Conservation (phyloP, 2,113 vertebrate genomes). For the Benitochromis conjunctus region DNA sequence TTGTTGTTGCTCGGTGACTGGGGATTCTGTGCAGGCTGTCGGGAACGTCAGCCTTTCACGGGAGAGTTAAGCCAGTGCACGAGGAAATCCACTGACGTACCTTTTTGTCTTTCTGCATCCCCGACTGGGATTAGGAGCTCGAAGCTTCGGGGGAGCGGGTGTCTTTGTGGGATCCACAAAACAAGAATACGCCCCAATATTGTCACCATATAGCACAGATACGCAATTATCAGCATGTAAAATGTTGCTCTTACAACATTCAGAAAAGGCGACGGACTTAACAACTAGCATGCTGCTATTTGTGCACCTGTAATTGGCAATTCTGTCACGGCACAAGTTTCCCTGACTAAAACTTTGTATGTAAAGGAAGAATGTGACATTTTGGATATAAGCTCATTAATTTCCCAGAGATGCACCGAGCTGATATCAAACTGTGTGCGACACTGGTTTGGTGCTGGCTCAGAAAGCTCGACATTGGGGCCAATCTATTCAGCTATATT, state of each 20-base stretch:
- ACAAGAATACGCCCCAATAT: neutral
- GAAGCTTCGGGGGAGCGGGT: neutral
- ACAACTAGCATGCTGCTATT: neutral
- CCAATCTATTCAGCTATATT: neutral
- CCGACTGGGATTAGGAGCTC: slow-evolving; percentile 1
- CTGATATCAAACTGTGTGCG: neutral
- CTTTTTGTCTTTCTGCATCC: slow-evolving; percentile 10
- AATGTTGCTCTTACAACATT: neutral
- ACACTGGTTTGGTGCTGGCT: neutral
- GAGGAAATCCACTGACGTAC: slow-evolving; percentile 27
- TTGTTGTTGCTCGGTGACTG: slow-evolving; percentile 38
- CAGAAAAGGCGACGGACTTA: neutral
- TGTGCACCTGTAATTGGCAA: neutral
- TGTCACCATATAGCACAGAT: neutral
- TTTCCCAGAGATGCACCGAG: neutral
- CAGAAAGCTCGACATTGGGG: neutral
- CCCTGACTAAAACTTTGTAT: neutral
- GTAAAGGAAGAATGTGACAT: neutral
- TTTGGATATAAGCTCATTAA: neutral
- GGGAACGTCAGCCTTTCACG: slow-evolving; percentile 4
- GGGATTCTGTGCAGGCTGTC: neutral
- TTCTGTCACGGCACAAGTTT: neutral
- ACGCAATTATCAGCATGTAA: neutral
- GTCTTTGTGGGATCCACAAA: neutral
- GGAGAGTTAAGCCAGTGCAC: slow-evolving; percentile 4